Conservation (phyloP, 2,113 vertebrate genomes). For the Asarcornis scutulata region DNA sequence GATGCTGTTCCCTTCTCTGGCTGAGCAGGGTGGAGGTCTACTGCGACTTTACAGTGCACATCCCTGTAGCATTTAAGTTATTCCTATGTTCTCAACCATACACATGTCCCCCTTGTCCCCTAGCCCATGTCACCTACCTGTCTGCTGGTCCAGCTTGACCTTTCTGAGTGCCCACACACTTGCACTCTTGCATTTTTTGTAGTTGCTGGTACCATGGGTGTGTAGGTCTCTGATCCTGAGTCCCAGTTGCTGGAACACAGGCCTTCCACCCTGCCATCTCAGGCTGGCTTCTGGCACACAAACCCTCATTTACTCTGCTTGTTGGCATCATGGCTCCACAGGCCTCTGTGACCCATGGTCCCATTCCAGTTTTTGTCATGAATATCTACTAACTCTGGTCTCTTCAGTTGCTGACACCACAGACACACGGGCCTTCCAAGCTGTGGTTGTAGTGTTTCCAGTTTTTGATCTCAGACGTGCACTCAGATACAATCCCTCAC, state of each 20-base stretch:
- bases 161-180: accelerated
- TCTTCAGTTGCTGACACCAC: not conserved
- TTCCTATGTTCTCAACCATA: not conserved
- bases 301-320: not conserved
- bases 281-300: not conserved
- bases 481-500: not conserved
- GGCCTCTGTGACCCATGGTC: not conserved
- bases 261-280: not conserved
- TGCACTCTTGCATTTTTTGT: not conserved
- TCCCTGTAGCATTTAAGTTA: not conserved
- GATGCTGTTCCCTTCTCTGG: not conserved
- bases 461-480: not conserved
- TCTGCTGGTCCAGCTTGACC: not conserved
- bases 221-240: not conserved
- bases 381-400: not conserved
- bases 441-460: not conserved
- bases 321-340: not conserved
- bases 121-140: not conserved
- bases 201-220: not conserved
- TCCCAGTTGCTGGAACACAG: not conserved
- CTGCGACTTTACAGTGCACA: not conserved
- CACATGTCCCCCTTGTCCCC: accelerated
- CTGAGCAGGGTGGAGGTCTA: not conserved
- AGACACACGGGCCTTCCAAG: not conserved
- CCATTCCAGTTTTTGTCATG: not conserved